A percentile compares a stretch with the other conserved stretches of the same genome.
Evolutionary conservation across 2,113 vertebrate species (phyloP).

Genomic region (Notechis scutatus): DNA sequence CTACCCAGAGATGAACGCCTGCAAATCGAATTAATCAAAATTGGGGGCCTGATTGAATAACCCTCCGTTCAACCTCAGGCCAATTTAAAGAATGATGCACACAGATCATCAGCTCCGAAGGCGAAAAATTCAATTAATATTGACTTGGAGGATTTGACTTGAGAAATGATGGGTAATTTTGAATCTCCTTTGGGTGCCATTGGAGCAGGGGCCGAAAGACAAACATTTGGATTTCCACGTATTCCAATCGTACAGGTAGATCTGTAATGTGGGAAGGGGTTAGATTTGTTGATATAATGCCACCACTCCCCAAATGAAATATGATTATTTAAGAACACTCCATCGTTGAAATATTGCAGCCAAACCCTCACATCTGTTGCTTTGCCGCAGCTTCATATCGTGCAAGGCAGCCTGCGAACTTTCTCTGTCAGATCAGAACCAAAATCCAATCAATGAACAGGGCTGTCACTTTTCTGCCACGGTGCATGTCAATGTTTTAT

Average conservation of each 20-base stretch:
- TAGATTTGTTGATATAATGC: neutral
- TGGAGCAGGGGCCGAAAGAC: neutral
- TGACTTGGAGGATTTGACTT: neutral
- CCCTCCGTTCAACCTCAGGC: neutral
- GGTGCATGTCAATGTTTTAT: neutral
- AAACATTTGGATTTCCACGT: neutral
- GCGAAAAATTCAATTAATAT: neutral
- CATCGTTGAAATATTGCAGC: accelerated
- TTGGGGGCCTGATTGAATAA: neutral
- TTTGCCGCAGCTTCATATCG: neutral
- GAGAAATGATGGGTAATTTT: neutral
- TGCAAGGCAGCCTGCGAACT: accelerated
- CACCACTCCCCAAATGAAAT: neutral
- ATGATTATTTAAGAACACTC: neutral
- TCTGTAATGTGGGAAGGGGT: neutral
- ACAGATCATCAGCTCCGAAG: neutral
- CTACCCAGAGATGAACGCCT: neutral
- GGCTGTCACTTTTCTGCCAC: neutral
- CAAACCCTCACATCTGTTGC: neutral
- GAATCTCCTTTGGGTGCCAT: neutral
- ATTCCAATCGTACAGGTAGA: neutral
- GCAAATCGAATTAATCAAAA: neutral
- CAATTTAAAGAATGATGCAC: neutral
- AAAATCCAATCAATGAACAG: neutral
- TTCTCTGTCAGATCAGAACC: neutral